Evolutionary conservation across 2,888 invertebrate genomes (phyloP), one percentile per base, ranked within the genome.

Genomic region (Drosophila pseudotalamancana): DNA sequence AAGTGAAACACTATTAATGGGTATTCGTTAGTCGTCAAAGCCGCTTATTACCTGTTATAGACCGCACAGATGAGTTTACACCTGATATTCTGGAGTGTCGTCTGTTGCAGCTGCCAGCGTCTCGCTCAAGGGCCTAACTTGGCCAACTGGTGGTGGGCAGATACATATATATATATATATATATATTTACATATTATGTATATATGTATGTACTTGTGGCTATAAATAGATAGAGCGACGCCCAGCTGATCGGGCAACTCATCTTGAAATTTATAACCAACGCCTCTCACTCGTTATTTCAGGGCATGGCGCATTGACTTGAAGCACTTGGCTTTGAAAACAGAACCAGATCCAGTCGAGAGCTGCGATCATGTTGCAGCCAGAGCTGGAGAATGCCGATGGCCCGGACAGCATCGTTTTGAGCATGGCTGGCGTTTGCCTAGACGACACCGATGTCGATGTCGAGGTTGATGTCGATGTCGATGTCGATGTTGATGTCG

Each of bases 351-450:
- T 25, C 31, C 46, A 37, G 29, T 32, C 34, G n/a, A 25, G 31
- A 43, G 49, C 39, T 42, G 50, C 49, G 49, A 53, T 46, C 61
- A 81, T 82, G 81, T 63, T 87, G 65, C 82, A 82, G 66, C 82
- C 85, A 19, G 71, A 75, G 42, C 76, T 75, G 35, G 75, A 78
- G 25, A 75, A 61, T 54, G 76, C 42, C 46, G 74, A 42, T 94
- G 50, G 95, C 72, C 72, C 29, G 37, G 40, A 43, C 19, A 56
- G 45, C 35, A 27, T 77, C 23, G 48, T 61, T 16, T 19, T 50
- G n/a, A 77, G 68, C 48, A 56, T 81, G n/a, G 81, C 76, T 53
- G 72, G 59, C 14, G 73, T 83, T 23, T 53, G 72, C 6, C 25
- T 84, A 2, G 74, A 88, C 12, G 74, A 86, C 27, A 75, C 72